Evolutionary conservation across 2,797 vertebrate genomes (phyloP), one percentile per base, ranked within the genome.

Genomic region (Enteromius treurensis): DNA sequence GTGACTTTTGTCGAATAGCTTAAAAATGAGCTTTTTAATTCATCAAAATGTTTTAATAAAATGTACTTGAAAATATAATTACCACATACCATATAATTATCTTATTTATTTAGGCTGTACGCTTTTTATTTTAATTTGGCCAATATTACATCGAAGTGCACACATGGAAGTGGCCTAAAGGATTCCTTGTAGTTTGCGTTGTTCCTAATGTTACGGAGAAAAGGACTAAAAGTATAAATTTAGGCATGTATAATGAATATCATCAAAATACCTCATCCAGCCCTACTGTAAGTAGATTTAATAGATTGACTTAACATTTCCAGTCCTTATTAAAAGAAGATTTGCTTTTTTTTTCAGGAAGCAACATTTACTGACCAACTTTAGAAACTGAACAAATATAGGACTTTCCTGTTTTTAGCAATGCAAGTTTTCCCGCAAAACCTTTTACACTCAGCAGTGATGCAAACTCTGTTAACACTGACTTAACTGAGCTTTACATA

Each of bases 251-350:
- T 26, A 26, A 26, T 15, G 9, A 45, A 29, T 73, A 49, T 45
- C 2, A 29, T 64, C 0, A 32, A 23, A 11, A 51, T 53, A n/a
- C 13, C 29, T 21, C 4, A 0, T 51, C 15, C 19, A 51, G 60
- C 13, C 6, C 13, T 19, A 10, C 34, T 42, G 21, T 7, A 65
- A 34, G 19, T 15, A 75, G 29, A 55, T 75, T 65, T 26, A 65
- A 17, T 62, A 40, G 40, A 37, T 49, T 67, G 15, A 45, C 47
- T 42, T 69, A 58, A 49, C 26, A 64, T 77, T 77, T 67, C 64
- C 26, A 60, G 13, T 37, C 32, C 13, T 34, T 26, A 58, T 85
- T 21, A 53, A 53, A 42, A 29, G 42, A 45, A 29, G 23, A 3
- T 51, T 14, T 73, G 62, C 29, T 34, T 8, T 11, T 40, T 60